Evolutionary conservation across 1,140 invertebrate genomes (phyloP).

Genomic region (Penaeus chinensis): DNA sequence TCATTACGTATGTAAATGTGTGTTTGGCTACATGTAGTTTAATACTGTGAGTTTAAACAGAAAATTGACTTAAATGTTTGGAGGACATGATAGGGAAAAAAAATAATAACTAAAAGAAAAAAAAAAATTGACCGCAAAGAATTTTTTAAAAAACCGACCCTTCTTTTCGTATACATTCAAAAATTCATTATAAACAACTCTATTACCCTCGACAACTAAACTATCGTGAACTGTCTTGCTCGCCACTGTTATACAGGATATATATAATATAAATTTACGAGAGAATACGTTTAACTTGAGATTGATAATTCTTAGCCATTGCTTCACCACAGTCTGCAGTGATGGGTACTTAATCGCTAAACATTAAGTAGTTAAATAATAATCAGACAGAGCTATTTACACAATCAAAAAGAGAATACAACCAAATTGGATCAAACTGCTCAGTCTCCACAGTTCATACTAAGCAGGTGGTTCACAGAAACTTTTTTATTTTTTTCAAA

Average conservation of each 20-base stretch:
- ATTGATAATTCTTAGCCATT: slow-evolving; percentile 19
- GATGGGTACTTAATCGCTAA: slow-evolving; percentile 36
- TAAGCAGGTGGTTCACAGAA: slow-evolving; percentile 52
- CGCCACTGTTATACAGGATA: slow-evolving; percentile 15
- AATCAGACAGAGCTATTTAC: slow-evolving; percentile 46
- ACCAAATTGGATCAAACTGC: no score
- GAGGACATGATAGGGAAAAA: no score
- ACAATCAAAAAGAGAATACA: slow-evolving; percentile 38
- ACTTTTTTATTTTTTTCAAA: slow-evolving; percentile 7
- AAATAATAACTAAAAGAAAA: no score
- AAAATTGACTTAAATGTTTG: no score
- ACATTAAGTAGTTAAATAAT: slow-evolving; percentile 61
- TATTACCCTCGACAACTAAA: no score
- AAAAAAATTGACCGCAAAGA: no score
- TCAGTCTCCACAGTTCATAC: slow-evolving; percentile 13
- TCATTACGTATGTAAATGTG: no score
- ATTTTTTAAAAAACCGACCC: no score
- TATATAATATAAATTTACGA: neutral
- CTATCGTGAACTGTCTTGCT: neutral
- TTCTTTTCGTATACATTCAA: no score
- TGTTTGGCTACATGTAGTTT: no score
- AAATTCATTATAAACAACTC: no score
- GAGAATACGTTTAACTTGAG: neutral
- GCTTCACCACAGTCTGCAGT: slow-evolving; percentile 42
- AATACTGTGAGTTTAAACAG: no score